Percentiles rank a stretch among this genome's conserved stretches.
phyloP scores from a whole-genome alignment of 2,113 vertebrate species.

The Thunnus thynnus region DNA sequence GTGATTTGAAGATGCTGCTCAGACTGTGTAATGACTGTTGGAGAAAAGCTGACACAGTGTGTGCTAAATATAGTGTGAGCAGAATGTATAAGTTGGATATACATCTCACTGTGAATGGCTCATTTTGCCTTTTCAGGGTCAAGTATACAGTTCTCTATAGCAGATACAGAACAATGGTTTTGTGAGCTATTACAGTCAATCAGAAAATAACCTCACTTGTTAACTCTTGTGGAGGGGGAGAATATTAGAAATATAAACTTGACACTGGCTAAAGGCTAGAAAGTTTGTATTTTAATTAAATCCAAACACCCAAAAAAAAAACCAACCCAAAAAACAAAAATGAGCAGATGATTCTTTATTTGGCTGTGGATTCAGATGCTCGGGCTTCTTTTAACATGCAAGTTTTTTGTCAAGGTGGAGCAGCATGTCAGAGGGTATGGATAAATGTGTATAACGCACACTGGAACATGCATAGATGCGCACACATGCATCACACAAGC shows the following conservation, averaged over 20 bases:
- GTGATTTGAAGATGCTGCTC: neutral
- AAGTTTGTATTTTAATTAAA: neutral
- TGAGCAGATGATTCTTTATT: neutral
- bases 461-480: neutral
- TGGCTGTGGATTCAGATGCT: neutral
- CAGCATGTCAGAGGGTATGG: neutral
- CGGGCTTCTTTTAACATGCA: neutral
- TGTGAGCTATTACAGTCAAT: neutral
- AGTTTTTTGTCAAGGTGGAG: neutral
- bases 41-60: constrained; percentile 7
- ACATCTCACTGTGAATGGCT: neutral
- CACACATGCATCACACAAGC: constrained; percentile 2
- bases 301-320: neutral
- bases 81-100: neutral
- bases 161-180: neutral
- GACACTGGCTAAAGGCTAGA: neutral
- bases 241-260: neutral
- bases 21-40: constrained; percentile 3
- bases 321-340: too few species aligned
- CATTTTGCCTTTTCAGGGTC: constrained; percentile 1
- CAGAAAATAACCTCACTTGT: neutral
- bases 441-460: neutral
- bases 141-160: neutral
- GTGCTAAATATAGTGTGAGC: neutral
- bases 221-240: neutral